Conservation (phyloP, 2,888 invertebrate genomes). For the Frankliniella fusca region DNA sequence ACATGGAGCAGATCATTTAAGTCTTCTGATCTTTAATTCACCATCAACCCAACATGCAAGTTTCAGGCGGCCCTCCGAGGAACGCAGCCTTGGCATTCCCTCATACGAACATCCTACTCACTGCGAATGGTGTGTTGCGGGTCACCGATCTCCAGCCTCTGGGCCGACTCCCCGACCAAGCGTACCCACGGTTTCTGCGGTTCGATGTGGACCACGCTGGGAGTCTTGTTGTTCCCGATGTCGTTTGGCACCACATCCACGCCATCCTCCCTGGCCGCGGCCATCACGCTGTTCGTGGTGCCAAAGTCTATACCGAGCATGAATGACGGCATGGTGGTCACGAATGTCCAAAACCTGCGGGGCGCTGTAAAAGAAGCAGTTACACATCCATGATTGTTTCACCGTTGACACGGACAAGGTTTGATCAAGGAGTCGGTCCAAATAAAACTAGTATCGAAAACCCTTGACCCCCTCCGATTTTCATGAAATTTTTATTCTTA, state of each 20-base stretch:
- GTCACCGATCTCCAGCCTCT: background rate
- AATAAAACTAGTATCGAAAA: too few relatives aligned
- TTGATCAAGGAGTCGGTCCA: too few relatives aligned
- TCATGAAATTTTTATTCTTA: too few relatives aligned
- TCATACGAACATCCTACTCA: background rate
- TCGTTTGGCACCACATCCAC: background rate
- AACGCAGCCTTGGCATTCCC: background rate
- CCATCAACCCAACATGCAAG: background rate
- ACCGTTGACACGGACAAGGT: too few relatives aligned
- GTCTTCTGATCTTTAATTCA: background rate
- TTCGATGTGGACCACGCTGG: background rate
- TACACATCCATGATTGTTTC: too few relatives aligned
- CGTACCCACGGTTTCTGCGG: background rate
- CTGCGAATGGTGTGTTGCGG: background rate
- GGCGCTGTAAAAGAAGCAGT: too few relatives aligned
- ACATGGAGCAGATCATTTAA: background rate
- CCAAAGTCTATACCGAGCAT: background rate
- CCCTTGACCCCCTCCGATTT: too few relatives aligned
- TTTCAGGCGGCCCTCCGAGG: background rate
- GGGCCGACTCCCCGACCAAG: background rate
- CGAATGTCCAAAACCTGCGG: too few relatives aligned
- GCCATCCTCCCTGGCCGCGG: background rate
- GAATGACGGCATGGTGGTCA: background rate
- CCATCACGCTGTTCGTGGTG: constrained; percentile 2
- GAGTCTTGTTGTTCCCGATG: background rate